Evolutionary conservation across 2,113 vertebrate species (phyloP).

Genomic region (Sturnus vulgaris): DNA sequence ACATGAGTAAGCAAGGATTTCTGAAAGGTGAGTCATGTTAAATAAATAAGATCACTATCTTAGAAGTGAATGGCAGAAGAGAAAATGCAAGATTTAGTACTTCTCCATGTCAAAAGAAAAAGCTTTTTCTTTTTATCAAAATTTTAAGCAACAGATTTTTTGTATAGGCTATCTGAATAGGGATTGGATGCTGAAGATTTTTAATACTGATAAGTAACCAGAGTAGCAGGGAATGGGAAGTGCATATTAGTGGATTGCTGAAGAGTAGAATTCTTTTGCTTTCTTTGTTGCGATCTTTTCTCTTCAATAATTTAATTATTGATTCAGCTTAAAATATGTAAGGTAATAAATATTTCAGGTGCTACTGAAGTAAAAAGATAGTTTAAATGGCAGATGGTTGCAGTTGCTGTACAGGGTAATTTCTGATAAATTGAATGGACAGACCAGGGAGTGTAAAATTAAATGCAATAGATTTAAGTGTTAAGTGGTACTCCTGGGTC

Average conservation of each 20-base stretch:
- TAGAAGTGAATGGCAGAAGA: background rate
- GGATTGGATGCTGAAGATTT: background rate
- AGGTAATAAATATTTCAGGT: constrained; percentile 34
- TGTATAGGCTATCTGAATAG: background rate
- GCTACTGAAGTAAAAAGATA: background rate
- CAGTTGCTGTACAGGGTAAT: background rate
- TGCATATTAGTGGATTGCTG: background rate
- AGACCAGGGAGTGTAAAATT: background rate
- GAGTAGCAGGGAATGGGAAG: background rate
- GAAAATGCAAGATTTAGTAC: background rate
- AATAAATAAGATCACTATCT: background rate
- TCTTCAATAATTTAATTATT: constrained; percentile 23
- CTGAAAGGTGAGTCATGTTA: background rate
- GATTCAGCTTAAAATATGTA: background rate
- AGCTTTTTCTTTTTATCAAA: background rate
- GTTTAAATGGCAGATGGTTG: background rate
- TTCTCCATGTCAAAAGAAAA: background rate
- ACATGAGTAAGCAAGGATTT: background rate
- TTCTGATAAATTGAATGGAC: background rate
- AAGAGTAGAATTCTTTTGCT: background rate
- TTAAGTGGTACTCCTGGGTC: background rate
- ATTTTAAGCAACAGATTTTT: background rate
- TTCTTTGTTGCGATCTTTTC: background rate
- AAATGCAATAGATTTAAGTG: background rate
- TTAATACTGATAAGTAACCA: background rate